phyloP scores from a whole-genome alignment of 2,113 vertebrate genomes.

The Micromys minutus region DNA sequence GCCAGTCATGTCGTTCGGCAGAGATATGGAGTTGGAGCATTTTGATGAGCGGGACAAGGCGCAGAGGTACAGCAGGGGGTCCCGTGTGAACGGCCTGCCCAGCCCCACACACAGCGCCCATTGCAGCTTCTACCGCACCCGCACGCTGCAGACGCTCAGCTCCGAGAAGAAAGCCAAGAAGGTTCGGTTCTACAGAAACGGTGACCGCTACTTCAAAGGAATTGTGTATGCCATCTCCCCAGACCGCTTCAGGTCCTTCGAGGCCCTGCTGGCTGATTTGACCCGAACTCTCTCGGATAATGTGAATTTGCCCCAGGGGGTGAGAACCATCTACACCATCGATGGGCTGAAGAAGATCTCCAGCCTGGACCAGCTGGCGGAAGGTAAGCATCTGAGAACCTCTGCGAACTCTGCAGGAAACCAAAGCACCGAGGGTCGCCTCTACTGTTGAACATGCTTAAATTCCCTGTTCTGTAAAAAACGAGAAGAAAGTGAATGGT shows the following conservation, averaged over 20 bases:
- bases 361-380: conserved; percentile 94
- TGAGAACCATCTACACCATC: conserved; percentile 95
- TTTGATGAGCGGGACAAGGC: conserved; percentile 98
- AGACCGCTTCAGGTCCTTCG: conserved; percentile 95
- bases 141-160: conserved; percentile 95
- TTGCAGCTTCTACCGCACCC: conserved; percentile 98
- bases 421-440: neutral
- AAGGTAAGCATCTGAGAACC: conserved; percentile 88
- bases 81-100: conserved; percentile 94
- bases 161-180: conserved; percentile 99
- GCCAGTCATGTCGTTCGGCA: conserved; percentile 85
- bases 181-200: conserved; percentile 98
- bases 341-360: conserved; percentile 93
- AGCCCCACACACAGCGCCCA: conserved; percentile 99
- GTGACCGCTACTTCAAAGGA: conserved; percentile 98
- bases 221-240: conserved; percentile 98
- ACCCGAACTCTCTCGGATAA: conserved; percentile 97
- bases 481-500: too few species aligned
- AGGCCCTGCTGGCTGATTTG: conserved; percentile 97
- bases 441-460: neutral
- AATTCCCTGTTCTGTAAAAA: neutral
- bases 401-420: neutral
- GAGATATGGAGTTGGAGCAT: conserved; percentile 97
- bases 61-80: conserved; percentile 92
- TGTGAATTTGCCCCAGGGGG: conserved; percentile 97